Conservation (phyloP, 2,797 vertebrate genomes). For the Sebastiscus albofasciatus region DNA sequence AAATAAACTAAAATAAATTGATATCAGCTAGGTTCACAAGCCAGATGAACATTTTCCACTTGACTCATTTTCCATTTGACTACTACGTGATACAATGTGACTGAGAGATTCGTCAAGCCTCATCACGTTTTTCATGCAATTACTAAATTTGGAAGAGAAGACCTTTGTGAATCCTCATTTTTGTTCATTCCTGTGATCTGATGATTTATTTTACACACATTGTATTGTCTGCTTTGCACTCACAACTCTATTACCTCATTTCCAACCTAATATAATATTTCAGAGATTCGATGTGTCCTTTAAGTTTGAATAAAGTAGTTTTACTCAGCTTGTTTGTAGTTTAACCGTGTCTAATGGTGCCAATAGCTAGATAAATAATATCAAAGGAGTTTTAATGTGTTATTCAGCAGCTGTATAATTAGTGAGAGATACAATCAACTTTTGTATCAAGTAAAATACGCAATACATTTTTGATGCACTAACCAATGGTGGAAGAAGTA, state of each 20-base stretch:
- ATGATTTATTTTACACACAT: neutral
- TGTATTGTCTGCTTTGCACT: neutral
- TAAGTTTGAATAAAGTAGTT: neutral
- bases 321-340: neutral
- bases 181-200: neutral
- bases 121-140: conserved; percentile 3
- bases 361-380: neutral
- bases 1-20: neutral
- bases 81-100: conserved; percentile 8
- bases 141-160: neutral
- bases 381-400: neutral
- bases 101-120: neutral
- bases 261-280: neutral
- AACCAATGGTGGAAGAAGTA: neutral
- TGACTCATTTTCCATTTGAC: neutral
- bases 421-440: neutral
- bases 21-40: neutral
- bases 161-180: neutral
- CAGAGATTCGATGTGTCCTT: neutral
- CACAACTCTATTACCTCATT: neutral
- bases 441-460: neutral
- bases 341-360: neutral
- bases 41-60: neutral
- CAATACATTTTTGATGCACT: neutral
- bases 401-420: neutral